Evolutionary conservation across 2,113 vertebrate genomes (phyloP), one percentile per base, ranked within the genome.

Genomic region (Thomomys bottae): DNA sequence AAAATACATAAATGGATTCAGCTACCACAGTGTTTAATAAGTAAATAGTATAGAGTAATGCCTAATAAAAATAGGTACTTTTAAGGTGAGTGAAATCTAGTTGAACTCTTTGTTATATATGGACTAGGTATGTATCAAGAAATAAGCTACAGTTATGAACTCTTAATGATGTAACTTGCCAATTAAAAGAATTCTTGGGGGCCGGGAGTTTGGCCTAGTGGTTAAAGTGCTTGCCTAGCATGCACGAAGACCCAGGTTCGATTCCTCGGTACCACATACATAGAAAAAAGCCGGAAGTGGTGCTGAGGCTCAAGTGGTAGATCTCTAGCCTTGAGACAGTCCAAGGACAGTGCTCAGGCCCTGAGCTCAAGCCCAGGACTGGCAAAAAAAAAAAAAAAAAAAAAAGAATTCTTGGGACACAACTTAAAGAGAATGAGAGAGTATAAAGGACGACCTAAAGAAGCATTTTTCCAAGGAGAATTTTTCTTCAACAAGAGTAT

Each of bases 1-100:
- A 97, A 96, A 96, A 96, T 81, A 82, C 64, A 79, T 92, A 94
- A 90, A 86, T 45, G 77, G 64, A 97, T 79, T 89, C 73, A 95
- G 94, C 92, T 92, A 87, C 78, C 83, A 80, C 76, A 23, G 84
- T 89, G 70, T 95, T 96, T 95, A 42, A 40, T 36, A 91, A 94
- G 88, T 67, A 88, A 90, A 94, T 61, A 89, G 17, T 42, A 61
- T 2, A 93, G 32, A 91, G 14, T 49, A 42, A 42, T 91, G 15
- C 71, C 4, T 94, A 83, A 17, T 71, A 38, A 96, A 79, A 77
- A 34, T 83, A 84, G 78, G 79, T 88, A 40, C 85, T 6, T 84
- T 66, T 34, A 90, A 81, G 88, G 94, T 66, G 86, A 92, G 81
- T 90, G 93, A 61, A 26, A 91, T 76, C 75, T 79, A 54, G 73